These are phyloP conservation scores for Brachyhypopomus occidentalis DNA, from an alignment of 2,113 vertebrate genomes.

Conservation along the genomic window DNA sequence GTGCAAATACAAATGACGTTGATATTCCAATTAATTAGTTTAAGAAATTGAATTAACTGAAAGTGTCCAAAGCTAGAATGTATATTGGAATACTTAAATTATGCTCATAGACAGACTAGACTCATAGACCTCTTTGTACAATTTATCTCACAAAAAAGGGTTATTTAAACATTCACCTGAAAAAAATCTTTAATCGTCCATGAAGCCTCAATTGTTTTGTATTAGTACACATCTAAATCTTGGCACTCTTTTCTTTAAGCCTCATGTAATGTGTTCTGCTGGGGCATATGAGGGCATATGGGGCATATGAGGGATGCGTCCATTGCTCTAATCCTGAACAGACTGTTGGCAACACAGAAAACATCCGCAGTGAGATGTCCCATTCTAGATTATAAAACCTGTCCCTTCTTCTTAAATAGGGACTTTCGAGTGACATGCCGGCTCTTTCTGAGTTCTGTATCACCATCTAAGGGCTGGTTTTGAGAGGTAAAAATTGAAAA, in stretches of 20 bases:
- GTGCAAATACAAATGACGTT: constrained; percentile 15
- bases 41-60: neutral
- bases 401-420: constrained; percentile 49
- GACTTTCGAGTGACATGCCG: constrained; percentile 45
- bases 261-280: constrained; percentile 60
- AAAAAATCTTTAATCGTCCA: neutral
- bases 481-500: constrained; percentile 56
- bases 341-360: constrained; percentile 49
- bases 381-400: constrained; percentile 46
- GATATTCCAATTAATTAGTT: neutral
- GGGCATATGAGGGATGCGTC: constrained; percentile 63
- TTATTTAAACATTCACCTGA: neutral
- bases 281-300: no score
- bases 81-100: neutral
- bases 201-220: neutral
- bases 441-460: constrained; percentile 29
- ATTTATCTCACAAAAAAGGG: neutral
- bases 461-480: constrained; percentile 36
- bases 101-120: neutral
- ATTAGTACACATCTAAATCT: constrained; percentile 58
- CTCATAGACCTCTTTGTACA: neutral
- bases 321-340: constrained; percentile 18
- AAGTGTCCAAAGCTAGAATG: neutral
- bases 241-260: constrained; percentile 56
- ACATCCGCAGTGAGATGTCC: constrained; percentile 48